Conservation (phyloP, 1,140 invertebrate genomes). For the Drosophila erecta region DNA sequence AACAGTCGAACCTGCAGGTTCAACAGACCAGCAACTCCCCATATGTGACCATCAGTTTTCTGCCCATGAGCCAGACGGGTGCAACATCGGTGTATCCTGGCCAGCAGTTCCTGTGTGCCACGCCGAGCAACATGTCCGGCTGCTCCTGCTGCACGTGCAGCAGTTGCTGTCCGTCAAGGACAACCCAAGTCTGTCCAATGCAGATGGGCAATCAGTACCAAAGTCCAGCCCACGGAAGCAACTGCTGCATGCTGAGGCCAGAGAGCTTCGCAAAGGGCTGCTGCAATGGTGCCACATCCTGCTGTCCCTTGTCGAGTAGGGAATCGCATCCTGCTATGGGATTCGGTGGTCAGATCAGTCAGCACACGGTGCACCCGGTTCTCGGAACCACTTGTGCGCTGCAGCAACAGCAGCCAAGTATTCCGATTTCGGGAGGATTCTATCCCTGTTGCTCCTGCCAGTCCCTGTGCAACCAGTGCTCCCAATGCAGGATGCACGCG, state of each 20-base stretch:
- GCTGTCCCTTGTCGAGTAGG: neutral
- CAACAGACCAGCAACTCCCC: constrained; percentile 5
- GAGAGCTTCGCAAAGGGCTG: neutral
- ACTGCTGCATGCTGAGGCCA: constrained; percentile 20
- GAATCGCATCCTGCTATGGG: constrained; percentile 9
- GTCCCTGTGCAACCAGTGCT: neutral
- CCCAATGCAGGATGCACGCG: constrained; percentile 2
- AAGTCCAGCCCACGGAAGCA: constrained; percentile 8
- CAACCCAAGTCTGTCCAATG: constrained; percentile 1
- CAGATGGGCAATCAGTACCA: neutral
- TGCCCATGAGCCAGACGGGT: constrained; percentile 10
- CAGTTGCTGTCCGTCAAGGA: constrained; percentile 27
- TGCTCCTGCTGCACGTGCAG: constrained; percentile 26
- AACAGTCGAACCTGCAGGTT: neutral
- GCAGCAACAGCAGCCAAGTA: constrained; percentile 5
- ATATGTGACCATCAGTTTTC: constrained; percentile 46
- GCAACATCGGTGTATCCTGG: constrained; percentile 20
- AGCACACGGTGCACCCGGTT: neutral
- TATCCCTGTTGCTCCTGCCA: neutral
- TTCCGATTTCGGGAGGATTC: neutral
- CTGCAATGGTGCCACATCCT: constrained; percentile 2
- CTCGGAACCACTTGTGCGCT: neutral
- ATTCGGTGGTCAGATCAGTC: constrained; percentile 3
- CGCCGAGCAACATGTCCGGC: constrained; percentile 5
- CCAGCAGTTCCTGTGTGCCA: constrained; percentile 18